A percentile compares a stretch with the other conserved stretches of the same genome.
Evolutionary conservation across 1,140 invertebrate species (phyloP).

Genomic region (Nilaparvata lugens): DNA sequence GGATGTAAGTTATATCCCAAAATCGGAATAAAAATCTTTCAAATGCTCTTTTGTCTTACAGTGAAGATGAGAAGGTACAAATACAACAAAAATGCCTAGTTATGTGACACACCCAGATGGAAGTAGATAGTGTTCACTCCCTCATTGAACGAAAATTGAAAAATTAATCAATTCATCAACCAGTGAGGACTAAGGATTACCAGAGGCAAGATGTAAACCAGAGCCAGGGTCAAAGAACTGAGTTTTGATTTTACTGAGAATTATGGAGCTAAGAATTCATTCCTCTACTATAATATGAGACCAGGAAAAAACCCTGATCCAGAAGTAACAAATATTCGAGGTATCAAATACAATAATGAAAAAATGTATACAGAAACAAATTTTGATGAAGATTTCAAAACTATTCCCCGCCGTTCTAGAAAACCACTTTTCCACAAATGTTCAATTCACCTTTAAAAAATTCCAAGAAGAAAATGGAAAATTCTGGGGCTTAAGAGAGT

Average conservation of each 20-base stretch:
- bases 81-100: conserved; percentile 36
- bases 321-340: too few relatives aligned
- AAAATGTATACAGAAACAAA: too few relatives aligned
- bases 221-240: neutral
- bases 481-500: too few relatives aligned
- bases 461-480: too few relatives aligned
- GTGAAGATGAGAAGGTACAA: conserved; percentile 23
- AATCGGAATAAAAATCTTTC: conserved; percentile 31
- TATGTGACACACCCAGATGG: conserved; percentile 37
- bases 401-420: too few relatives aligned
- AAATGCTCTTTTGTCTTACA: conserved; percentile 30
- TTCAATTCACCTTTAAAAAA: too few relatives aligned
- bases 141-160: conserved; percentile 27
- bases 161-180: conserved; percentile 14
- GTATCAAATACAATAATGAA: too few relatives aligned
- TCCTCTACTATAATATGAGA: too few relatives aligned
- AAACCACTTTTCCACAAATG: too few relatives aligned
- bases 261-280: neutral
- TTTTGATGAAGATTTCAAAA: too few relatives aligned
- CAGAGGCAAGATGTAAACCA: neutral
- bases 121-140: conserved; percentile 34
- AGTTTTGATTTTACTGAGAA: conserved; percentile 11
- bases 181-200: conserved; percentile 3
- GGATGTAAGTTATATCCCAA: conserved; percentile 32
- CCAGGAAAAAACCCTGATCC: too few relatives aligned